Evolutionary conservation across 2,113 vertebrate species (phyloP).

Genomic region (Mormoops blainvillei): DNA sequence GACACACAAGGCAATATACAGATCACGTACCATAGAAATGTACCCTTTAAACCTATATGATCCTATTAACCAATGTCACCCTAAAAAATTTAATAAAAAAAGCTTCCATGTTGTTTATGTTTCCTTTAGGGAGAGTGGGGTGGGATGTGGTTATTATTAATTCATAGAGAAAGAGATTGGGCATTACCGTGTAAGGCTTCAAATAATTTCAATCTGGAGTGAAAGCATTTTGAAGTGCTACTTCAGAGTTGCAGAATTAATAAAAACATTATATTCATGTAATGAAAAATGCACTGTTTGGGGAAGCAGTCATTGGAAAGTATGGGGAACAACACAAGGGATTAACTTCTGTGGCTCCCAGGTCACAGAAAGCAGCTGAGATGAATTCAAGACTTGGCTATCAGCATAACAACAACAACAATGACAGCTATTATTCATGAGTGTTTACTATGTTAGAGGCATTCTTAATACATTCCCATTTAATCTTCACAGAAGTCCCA

Average conservation of each 20-base stretch:
- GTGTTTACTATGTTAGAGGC: background rate
- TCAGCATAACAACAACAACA: background rate
- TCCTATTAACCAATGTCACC: too few relatives aligned
- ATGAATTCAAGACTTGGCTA: background rate
- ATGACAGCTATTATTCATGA: background rate
- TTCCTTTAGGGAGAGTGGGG: background rate
- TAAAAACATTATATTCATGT: background rate
- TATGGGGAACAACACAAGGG: background rate
- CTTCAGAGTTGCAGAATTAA: background rate
- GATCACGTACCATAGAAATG: too few relatives aligned
- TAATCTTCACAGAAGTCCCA: background rate
- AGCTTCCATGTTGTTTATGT: background rate
- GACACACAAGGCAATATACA: too few relatives aligned
- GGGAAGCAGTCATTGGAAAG: background rate
- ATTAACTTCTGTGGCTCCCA: background rate
- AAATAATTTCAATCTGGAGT: background rate
- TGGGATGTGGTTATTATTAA: background rate
- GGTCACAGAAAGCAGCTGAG: background rate
- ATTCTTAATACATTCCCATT: background rate
- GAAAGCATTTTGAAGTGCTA: conserved; percentile 16
- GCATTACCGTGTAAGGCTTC: background rate
- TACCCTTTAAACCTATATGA: too few relatives aligned
- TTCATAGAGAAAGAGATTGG: background rate
- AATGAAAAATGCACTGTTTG: background rate
- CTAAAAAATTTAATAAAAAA: background rate